These are phyloP conservation scores for Subacronicta megacephala DNA, from an alignment of 2,888 invertebrate species.

Conservation along the genomic window DNA sequence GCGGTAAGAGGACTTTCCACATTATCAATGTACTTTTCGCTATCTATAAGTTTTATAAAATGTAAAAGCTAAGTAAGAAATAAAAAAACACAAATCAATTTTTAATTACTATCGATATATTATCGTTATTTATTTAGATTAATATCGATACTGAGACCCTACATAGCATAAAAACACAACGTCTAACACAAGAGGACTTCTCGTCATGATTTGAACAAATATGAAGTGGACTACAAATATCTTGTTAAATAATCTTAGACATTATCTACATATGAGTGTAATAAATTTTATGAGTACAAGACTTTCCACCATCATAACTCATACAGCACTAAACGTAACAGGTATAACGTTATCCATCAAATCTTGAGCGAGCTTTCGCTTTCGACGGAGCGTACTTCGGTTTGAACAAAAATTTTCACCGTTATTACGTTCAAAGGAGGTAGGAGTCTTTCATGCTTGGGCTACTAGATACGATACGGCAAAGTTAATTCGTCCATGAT, in stretches of 20 bases:
- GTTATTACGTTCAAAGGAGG: neutral
- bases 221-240: slow-evolving; percentile 24
- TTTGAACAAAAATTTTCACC: slow-evolving; percentile 21
- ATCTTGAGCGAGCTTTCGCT: slow-evolving; percentile 55
- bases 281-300: slow-evolving; percentile 31
- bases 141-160: no score
- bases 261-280: slow-evolving; percentile 15
- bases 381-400: slow-evolving; percentile 35
- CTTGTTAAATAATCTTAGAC: slow-evolving; percentile 29
- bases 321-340: slow-evolving; percentile 40
- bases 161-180: neutral
- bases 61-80: no score
- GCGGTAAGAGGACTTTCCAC: no score
- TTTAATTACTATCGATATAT: no score
- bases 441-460: no score
- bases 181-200: slow-evolving; percentile 5
- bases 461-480: neutral
- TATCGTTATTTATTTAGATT: no score
- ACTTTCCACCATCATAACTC: slow-evolving; percentile 40
- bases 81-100: no score
- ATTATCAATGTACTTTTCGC: no score
- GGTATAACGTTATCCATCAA: slow-evolving; percentile 50
- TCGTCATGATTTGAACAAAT: slow-evolving; percentile 11
- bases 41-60: no score
- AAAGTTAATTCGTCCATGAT: neutral